phyloP scores from a whole-genome alignment of 1,140 invertebrate genomes.

The Drosophila bifasciata region DNA sequence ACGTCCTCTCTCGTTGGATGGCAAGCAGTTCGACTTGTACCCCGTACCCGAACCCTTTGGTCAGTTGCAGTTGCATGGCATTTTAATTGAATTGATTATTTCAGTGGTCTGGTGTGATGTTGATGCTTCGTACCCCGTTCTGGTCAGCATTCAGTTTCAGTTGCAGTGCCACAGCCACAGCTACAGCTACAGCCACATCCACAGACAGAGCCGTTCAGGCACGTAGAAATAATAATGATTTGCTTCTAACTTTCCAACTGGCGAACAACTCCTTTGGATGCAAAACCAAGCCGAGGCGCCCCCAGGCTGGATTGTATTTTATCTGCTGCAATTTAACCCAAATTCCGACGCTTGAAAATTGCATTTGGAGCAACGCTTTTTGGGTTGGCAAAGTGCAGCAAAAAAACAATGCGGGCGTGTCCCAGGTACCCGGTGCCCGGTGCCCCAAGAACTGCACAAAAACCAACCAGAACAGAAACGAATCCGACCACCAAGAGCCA shows the following conservation, averaged over 20 bases:
- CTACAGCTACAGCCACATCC: too few species aligned
- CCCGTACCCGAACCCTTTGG: constrained; percentile 58
- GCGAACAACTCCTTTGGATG: constrained; percentile 41
- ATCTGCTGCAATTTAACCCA: constrained; percentile 81
- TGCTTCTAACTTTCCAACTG: constrained; percentile 29
- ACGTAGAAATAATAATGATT: constrained; percentile 67
- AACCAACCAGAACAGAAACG: constrained; percentile 12
- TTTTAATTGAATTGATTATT: constrained; percentile 83
- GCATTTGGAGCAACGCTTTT: constrained; percentile 72
- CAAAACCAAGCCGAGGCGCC: constrained; percentile 29
- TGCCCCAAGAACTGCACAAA: constrained; percentile 16
- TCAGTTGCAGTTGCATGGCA: constrained; percentile 75
- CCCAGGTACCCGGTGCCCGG: constrained; percentile 19
- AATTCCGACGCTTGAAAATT: constrained; percentile 73
- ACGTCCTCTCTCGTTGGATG: constrained; percentile 17
- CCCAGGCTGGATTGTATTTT: constrained; percentile 67
- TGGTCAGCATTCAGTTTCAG: not conserved
- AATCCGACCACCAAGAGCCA: constrained; percentile 33
- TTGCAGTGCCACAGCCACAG: not conserved
- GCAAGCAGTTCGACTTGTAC: constrained; percentile 9
- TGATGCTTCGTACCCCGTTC: constrained; percentile 53
- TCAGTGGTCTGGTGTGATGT: constrained; percentile 75
- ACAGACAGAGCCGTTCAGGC: not conserved
- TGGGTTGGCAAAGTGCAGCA: constrained; percentile 64
- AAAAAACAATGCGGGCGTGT: constrained; percentile 59